These are phyloP conservation scores for Nephrotoma guestfalica DNA, from an alignment of 2,888 invertebrate genomes.

Conservation along the genomic window DNA sequence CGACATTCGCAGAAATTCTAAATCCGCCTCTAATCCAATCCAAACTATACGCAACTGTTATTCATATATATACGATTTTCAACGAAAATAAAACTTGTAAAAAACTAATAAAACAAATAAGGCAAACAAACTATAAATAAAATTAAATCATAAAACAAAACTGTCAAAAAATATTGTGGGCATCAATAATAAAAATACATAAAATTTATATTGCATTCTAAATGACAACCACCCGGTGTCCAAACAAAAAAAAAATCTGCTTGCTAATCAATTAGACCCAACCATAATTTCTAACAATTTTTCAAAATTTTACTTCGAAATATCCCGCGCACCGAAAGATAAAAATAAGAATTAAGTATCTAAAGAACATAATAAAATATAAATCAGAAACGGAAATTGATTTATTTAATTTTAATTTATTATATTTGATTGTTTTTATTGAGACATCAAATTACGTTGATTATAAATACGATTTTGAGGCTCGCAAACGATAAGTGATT, in stretches of 20 bases:
- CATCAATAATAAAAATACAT: neutral
- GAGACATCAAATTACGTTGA: neutral
- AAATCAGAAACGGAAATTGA: neutral
- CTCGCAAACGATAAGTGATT: too few species aligned
- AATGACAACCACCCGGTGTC: neutral
- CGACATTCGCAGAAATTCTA: too few species aligned
- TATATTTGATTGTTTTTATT: neutral
- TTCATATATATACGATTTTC: neutral
- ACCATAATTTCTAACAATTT: neutral
- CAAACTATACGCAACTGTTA: neutral
- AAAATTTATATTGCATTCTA: neutral
- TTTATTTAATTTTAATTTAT: neutral
- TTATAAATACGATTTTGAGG: neutral
- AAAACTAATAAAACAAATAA: neutral
- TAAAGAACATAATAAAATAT: neutral
- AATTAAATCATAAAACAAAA: neutral
- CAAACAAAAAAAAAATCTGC: neutral
- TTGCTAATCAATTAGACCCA: neutral
- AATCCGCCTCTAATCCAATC: neutral
- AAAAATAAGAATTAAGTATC: neutral
- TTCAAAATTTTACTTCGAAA: neutral
- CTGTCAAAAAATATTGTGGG: neutral
- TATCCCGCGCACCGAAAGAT: neutral
- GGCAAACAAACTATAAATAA: neutral
- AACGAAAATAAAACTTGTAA: neutral